A percentile compares a stretch with the other conserved stretches of the same genome.
Evolutionary conservation across 2,113 vertebrate species (phyloP).

Genomic region (Malurus elegans): DNA sequence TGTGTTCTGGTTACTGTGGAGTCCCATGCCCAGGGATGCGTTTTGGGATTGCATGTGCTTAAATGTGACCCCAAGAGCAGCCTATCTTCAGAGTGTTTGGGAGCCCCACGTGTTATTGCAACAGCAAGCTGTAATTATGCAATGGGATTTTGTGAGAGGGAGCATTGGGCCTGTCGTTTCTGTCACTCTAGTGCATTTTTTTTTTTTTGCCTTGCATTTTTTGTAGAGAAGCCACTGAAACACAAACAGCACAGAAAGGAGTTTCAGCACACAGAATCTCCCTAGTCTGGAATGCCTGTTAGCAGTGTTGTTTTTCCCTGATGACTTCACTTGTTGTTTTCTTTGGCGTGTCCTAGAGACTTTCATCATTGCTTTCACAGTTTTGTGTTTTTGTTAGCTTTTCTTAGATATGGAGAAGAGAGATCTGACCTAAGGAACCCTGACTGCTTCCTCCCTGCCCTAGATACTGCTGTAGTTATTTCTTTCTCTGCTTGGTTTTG

Average conservation of each 20-base stretch:
- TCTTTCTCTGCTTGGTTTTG: background rate
- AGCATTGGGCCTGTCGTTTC: background rate
- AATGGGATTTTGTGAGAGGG: background rate
- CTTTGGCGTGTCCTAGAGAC: background rate
- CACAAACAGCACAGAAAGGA: background rate
- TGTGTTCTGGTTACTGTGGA: background rate
- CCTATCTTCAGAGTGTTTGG: background rate
- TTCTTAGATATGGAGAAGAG: background rate
- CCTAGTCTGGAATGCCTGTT: background rate
- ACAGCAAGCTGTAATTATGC: background rate
- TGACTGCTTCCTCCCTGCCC: background rate
- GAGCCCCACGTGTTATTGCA: background rate
- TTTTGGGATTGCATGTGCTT: background rate
- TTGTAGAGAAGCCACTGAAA: background rate
- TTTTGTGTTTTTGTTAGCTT: background rate
- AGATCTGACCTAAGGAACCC: background rate
- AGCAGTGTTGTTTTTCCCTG: background rate
- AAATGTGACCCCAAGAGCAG: background rate
- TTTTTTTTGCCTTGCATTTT: background rate
- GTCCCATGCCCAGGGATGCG: background rate
- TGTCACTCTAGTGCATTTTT: background rate
- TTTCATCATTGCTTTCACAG: background rate
- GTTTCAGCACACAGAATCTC: background rate
- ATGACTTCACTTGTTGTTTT: background rate
- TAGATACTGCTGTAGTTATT: background rate